Conservation (phyloP, 2,888 invertebrate genomes). For the Phoenoteleia sp. region DNA sequence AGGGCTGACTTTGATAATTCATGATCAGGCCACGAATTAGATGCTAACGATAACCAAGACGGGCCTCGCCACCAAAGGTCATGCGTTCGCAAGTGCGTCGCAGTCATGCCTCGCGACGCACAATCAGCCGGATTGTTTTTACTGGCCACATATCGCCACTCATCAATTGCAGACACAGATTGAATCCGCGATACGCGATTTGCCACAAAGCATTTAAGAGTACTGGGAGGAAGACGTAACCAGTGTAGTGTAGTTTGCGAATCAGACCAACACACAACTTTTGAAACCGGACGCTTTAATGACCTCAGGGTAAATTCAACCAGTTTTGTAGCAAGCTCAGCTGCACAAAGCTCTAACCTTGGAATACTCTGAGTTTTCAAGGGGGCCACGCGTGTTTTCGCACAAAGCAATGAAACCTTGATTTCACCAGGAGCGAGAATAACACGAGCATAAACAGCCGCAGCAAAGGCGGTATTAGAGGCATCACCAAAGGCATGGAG, state of each 20-base stretch:
- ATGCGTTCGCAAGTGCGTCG: not conserved
- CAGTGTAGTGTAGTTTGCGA: not conserved
- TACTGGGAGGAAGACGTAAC: not conserved
- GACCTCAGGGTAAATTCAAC: not conserved
- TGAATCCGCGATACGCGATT: not conserved
- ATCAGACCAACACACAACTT: not conserved
- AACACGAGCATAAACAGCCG: too few relatives aligned
- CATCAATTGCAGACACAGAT: not conserved
- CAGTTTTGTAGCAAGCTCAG: not conserved
- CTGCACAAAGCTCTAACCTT: not conserved
- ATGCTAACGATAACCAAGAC: not conserved
- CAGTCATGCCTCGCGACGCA: not conserved
- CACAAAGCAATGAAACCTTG: too few relatives aligned
- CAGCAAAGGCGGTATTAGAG: not conserved
- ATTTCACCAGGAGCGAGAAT: too few relatives aligned
- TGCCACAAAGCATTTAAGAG: not conserved
- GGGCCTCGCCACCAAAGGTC: conserved; percentile 25
- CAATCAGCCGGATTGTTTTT: conserved; percentile 1
- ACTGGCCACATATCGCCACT: conserved; percentile 1
- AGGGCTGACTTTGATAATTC: too few relatives aligned
- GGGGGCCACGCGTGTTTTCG: conserved; percentile 4
- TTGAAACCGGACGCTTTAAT: not conserved
- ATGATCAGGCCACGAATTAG: not conserved
- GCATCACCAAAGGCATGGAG: too few relatives aligned
- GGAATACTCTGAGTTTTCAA: not conserved